These are phyloP conservation scores for Clunio marinus DNA, from an alignment of 2,888 invertebrate species.

Conservation along the genomic window DNA sequence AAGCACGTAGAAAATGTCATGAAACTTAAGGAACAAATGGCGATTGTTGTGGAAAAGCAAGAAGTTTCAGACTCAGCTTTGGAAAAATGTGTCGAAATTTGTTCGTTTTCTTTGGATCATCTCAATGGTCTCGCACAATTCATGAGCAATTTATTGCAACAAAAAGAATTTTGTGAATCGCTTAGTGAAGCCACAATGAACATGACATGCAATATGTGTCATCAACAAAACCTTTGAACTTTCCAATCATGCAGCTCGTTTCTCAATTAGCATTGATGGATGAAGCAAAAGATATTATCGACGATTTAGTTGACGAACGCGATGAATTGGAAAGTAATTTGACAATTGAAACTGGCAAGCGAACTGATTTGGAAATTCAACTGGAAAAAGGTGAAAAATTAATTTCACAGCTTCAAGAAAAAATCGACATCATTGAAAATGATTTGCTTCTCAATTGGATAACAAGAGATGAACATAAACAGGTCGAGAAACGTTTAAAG, in stretches of 20 bases:
- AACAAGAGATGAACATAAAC: not conserved
- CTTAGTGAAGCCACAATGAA: slow-evolving; percentile 54
- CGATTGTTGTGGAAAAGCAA: slow-evolving; percentile 16
- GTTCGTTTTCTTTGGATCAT: slow-evolving; percentile 53
- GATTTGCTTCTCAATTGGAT: slow-evolving; percentile 13
- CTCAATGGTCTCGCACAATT: slow-evolving; percentile 60
- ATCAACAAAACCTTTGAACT: slow-evolving; percentile 56
- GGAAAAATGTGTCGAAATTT: slow-evolving; percentile 44
- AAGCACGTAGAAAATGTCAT: not conserved
- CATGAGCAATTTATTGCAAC: slow-evolving; percentile 56
- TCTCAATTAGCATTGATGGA: not conserved
- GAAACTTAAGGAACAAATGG: slow-evolving; percentile 23
- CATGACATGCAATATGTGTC: too few relatives aligned
- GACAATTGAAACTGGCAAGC: not conserved
- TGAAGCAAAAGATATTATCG: not conserved
- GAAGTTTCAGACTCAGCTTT: slow-evolving; percentile 14
- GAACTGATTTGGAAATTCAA: not conserved
- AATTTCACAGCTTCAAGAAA: not conserved
- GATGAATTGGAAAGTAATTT: too few relatives aligned
- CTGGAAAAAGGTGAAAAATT: not conserved
- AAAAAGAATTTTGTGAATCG: slow-evolving; percentile 55
- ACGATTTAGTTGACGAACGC: not conserved
- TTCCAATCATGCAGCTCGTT: slow-evolving; percentile 46
- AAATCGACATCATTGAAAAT: not conserved
- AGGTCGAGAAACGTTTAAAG: not conserved